A percentile compares a stretch with the other conserved stretches of the same genome.
Evolutionary conservation across 2,113 vertebrate genomes (phyloP).

Genomic region (Columbina picui): DNA sequence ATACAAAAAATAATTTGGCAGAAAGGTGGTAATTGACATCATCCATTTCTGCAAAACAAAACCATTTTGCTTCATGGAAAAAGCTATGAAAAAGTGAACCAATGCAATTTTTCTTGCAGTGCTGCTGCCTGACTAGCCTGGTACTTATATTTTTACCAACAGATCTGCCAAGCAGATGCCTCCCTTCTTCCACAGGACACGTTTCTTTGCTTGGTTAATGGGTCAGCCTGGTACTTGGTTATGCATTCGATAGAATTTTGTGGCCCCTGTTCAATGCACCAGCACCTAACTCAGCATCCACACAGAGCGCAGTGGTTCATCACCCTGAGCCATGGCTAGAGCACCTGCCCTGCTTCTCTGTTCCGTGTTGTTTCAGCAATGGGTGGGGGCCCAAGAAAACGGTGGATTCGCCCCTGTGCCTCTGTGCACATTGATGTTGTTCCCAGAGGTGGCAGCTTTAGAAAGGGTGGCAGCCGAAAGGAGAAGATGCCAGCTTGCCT

Average conservation of each 20-base stretch:
- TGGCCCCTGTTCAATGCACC: background rate
- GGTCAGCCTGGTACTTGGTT: background rate
- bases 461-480: background rate
- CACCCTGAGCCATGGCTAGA: background rate
- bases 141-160: background rate
- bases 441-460: background rate
- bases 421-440: background rate
- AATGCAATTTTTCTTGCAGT: background rate
- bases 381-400: background rate
- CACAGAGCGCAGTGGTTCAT: background rate
- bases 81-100: background rate
- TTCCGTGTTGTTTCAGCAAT: background rate
- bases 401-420: rapidly evolving
- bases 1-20: background rate
- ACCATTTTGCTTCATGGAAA: background rate
- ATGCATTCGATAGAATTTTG: background rate
- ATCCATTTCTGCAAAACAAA: background rate
- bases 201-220: background rate
- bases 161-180: background rate
- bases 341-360: background rate
- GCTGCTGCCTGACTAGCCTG: background rate
- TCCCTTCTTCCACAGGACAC: background rate
- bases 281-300: background rate
- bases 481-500: background rate
- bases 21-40: background rate